These are phyloP conservation scores for Synodontis membranacea DNA, from an alignment of 2,113 vertebrate species.

Conservation along the genomic window DNA sequence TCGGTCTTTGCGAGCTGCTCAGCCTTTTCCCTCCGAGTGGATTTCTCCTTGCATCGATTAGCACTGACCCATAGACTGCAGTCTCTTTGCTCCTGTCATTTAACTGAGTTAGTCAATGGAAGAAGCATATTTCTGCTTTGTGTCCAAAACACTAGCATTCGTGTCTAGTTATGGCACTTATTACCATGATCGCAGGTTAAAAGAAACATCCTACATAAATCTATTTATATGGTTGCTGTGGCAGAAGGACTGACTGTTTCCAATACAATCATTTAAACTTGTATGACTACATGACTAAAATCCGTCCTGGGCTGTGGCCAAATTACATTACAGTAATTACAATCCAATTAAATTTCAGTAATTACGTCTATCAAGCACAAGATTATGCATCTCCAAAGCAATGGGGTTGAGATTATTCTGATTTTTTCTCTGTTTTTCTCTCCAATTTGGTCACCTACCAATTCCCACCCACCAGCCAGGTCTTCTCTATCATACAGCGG, in stretches of 20 bases:
- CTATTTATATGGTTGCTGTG: too few relatives aligned
- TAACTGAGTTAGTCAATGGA: slow-evolving; percentile 24
- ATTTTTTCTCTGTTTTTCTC: background rate
- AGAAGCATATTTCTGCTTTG: background rate
- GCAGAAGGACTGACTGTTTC: background rate
- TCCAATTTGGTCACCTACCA: background rate
- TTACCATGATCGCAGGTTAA: background rate
- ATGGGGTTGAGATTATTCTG: background rate
- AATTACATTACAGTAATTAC: background rate
- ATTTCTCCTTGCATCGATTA: slow-evolving; percentile 33
- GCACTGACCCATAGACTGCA: slow-evolving; percentile 26
- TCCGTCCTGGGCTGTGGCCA: background rate
- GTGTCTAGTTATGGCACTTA: background rate
- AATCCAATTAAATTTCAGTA: background rate
- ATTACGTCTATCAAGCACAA: background rate
- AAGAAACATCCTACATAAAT: background rate
- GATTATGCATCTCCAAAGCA: background rate
- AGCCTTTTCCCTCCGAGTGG: slow-evolving; percentile 21
- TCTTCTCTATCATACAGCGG: background rate
- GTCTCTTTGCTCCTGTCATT: slow-evolving; percentile 38
- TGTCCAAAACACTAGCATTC: background rate
- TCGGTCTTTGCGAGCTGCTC: slow-evolving; percentile 46
- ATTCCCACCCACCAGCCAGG: background rate
- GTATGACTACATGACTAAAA: background rate
- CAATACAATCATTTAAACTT: background rate